Conservation (phyloP, 2,888 invertebrate genomes). For the Pseudolycoriella hygida region DNA sequence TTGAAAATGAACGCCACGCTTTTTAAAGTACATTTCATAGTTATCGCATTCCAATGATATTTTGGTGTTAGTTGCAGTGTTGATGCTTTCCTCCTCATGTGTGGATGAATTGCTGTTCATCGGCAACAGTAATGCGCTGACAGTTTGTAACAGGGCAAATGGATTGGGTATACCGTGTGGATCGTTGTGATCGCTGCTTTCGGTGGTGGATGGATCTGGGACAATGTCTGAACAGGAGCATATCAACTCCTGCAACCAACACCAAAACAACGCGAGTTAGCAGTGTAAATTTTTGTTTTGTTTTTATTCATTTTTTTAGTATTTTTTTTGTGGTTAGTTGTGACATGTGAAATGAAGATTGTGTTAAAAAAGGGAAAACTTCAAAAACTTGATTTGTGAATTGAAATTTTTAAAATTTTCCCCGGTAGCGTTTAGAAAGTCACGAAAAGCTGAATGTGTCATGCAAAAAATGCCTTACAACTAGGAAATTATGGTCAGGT, state of each 20-base stretch:
- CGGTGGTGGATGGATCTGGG: conserved; percentile 23
- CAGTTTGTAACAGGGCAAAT: conserved; percentile 23
- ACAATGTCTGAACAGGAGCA: conserved; percentile 43
- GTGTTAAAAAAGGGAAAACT: not conserved
- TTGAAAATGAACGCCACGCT: conserved; percentile 8
- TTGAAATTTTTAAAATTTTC: no score
- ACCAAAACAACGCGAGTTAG: conserved; percentile 29
- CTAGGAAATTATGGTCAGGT: conserved; percentile 7
- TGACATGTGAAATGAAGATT: conserved; percentile 4
- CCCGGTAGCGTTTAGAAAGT: no score
- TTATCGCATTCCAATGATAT: conserved; percentile 7
- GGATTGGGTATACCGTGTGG: conserved; percentile 19
- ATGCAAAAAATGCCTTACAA: not conserved
- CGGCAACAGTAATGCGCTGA: conserved; percentile 22
- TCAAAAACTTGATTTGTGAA: no score
- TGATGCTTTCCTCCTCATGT: conserved; percentile 9
- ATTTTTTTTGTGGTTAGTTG: conserved; percentile 6
- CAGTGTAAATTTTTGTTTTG: conserved; percentile 2
- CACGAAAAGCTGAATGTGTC: no score
- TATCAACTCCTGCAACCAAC: conserved; percentile 46
- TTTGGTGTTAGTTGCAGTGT: conserved; percentile 13
- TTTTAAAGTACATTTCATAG: conserved; percentile 8
- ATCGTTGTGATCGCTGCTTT: conserved; percentile 6
- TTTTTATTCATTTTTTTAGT: conserved; percentile 3
- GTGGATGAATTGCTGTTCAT: conserved; percentile 20